Conservation (phyloP, 2,888 invertebrate genomes). For the Dusona sp. region DNA sequence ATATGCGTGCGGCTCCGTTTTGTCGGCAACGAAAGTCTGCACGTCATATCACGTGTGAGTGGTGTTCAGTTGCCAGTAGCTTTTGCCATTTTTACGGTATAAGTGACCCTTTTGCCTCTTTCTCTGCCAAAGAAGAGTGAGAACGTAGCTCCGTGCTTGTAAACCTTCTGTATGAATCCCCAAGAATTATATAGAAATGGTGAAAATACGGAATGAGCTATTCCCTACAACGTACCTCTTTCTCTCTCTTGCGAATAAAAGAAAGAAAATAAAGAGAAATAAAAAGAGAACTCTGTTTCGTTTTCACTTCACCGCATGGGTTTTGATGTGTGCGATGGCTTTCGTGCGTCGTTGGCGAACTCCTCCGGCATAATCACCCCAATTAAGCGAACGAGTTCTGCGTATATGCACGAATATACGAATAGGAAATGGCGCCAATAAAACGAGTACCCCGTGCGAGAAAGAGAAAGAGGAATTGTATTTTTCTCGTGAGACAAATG, state of each 20-base stretch:
- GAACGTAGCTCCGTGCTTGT: constrained; percentile 38
- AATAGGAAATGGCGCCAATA: constrained; percentile 70
- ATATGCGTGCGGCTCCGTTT: constrained; percentile 76
- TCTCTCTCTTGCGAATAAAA: neutral
- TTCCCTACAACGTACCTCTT: constrained; percentile 34
- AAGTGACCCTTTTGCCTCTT: constrained; percentile 45
- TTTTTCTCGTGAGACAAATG: constrained; percentile 65
- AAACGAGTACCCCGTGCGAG: constrained; percentile 52
- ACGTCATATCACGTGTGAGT: constrained; percentile 71
- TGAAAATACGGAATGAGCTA: constrained; percentile 56
- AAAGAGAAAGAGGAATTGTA: neutral
- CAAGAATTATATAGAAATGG: constrained; percentile 69
- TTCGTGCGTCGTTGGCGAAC: constrained; percentile 60
- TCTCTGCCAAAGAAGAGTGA: constrained; percentile 3
- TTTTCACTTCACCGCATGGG: constrained; percentile 29
- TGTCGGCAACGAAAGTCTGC: constrained; percentile 71
- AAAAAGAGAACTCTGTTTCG: neutral
- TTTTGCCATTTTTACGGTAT: constrained; percentile 55
- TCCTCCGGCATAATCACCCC: constrained; percentile 72
- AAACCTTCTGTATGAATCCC: constrained; percentile 21
- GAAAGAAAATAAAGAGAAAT: neutral
- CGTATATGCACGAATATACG: constrained; percentile 61
- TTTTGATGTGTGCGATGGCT: constrained; percentile 51
- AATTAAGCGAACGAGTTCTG: constrained; percentile 77
- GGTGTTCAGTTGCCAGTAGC: constrained; percentile 62